Evolutionary conservation across 2,888 invertebrate species (phyloP).

Genomic region (Catonia carolina): DNA sequence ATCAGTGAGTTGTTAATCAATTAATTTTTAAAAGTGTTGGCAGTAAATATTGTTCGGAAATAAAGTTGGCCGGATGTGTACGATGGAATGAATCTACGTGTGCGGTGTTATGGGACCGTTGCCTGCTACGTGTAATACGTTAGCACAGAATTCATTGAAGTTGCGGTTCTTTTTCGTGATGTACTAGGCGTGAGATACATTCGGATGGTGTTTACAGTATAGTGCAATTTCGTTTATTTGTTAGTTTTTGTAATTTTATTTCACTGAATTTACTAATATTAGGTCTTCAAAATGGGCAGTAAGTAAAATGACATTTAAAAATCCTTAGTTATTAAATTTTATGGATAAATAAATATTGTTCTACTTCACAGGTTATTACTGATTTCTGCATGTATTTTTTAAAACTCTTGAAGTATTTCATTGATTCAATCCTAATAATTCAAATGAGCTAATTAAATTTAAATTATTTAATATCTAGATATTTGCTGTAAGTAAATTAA

Average conservation of each 20-base stretch:
- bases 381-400: too few relatives aligned
- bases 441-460: not conserved
- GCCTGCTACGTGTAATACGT: constrained; percentile 33
- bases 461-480: too few relatives aligned
- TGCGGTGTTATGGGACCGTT: constrained; percentile 30
- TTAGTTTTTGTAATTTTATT: constrained; percentile 1
- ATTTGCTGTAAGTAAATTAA: too few relatives aligned
- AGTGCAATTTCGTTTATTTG: not conserved
- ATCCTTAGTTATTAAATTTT: not conserved
- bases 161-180: constrained; percentile 13
- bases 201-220: not conserved
- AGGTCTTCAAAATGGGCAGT: constrained; percentile 27
- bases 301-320: constrained; percentile 17
- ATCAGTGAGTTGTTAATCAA: too few relatives aligned
- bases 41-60: too few relatives aligned
- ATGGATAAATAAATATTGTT: too few relatives aligned
- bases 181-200: not conserved
- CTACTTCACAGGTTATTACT: too few relatives aligned
- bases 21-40: too few relatives aligned
- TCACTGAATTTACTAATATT: constrained; percentile 1
- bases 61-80: constrained; percentile 15
- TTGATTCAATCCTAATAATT: too few relatives aligned
- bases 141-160: constrained; percentile 14
- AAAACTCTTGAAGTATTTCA: too few relatives aligned
- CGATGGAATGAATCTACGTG: constrained; percentile 31